Evolutionary conservation across 35 echinoderm and acorn worm species (phyloP), one percentile per base, ranked within the genome.

Genomic region (Heliocidaris erythrogramma): DNA sequence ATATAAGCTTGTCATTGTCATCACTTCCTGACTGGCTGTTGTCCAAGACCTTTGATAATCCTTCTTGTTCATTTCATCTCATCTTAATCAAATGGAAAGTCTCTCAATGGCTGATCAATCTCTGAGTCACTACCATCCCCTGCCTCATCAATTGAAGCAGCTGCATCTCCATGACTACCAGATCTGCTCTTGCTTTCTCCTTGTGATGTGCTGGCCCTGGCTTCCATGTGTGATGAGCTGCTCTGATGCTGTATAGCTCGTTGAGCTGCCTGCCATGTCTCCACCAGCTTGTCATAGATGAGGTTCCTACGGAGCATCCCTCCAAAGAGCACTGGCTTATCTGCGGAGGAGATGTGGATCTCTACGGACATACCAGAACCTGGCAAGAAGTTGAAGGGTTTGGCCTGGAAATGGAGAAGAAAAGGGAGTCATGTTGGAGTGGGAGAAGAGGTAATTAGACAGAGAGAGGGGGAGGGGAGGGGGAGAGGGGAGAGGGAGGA

Each of bases 291-390:
- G 65, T 86, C 71, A 92, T 94, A 93, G 17, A 99, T 95, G 32
- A 95, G 95, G 49, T 99, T 96, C 29, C 98, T 71, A 5, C 88
- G 87, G 24, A 99, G 31, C 84, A 99, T 96, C 2, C 92, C 98
- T 16, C 98, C 95, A 86, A 99, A 99, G 30, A 99, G 35, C 71
- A 86, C 95, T 0, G 98, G 98, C 49, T 99, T 99, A 1, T 97
- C 96, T 2, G 59, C 94, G 17, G 92, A 94, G 2, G 93, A 89
- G 0, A 96, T 11, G 49, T 92, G 95, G 59, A 99, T 88, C 56
- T 99, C 92, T 47, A 99, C 95, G 31, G 98, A 99, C 98, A 99
- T 99, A 88, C 98, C 98, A 32, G 90, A 86, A 30, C 97, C 97
- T 2, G 98, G 98, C 12, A 99, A 24, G 86, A 99, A 94, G 14